These are phyloP conservation scores for Sialia sialis DNA, from an alignment of 2,113 vertebrate genomes.

Conservation along the genomic window DNA sequence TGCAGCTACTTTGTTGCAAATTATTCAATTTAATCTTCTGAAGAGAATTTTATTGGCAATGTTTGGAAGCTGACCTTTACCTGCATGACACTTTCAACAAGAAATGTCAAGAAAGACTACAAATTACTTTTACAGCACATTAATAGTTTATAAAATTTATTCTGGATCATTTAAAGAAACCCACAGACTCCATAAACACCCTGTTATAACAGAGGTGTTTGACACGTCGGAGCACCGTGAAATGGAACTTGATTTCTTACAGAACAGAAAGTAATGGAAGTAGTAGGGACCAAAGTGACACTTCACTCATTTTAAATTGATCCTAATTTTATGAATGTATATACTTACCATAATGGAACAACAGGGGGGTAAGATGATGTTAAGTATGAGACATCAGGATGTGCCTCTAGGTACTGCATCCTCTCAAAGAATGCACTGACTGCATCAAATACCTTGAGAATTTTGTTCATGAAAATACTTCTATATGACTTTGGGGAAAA, in stretches of 20 bases:
- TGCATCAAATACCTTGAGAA: not conserved
- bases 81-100: not conserved
- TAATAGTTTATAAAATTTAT: not conserved
- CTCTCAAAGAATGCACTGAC: not conserved
- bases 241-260: not conserved
- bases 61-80: conserved; percentile 37
- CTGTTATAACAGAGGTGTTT: not conserved
- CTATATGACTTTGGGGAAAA: not conserved
- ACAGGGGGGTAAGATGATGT: not conserved
- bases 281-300: not conserved
- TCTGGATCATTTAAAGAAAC: not conserved
- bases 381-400: not conserved
- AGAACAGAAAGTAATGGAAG: not conserved
- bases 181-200: not conserved
- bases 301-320: not conserved
- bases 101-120: conserved; percentile 27
- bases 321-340: not conserved
- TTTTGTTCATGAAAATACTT: not conserved
- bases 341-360: not conserved
- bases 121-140: conserved; percentile 3
- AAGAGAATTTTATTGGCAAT: not conserved
- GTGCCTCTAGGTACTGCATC: not conserved
- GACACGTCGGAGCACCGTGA: not conserved
- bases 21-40: conserved; percentile 36
- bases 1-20: conserved; percentile 4